Conservation (phyloP, 2,113 vertebrate genomes). For the Psilopsiagon aymara region DNA sequence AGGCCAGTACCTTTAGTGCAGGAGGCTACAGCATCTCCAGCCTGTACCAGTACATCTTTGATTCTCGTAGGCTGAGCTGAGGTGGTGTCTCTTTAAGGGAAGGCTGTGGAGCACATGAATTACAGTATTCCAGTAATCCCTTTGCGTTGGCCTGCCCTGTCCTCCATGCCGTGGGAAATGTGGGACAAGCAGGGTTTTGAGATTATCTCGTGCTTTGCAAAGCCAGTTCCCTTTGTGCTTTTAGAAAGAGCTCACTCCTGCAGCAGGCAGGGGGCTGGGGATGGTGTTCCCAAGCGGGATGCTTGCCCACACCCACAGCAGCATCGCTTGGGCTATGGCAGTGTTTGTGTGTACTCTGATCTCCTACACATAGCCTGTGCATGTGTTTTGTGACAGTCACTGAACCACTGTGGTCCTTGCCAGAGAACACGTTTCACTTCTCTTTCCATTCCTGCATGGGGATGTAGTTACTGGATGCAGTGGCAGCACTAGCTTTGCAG, state of each 20-base stretch:
- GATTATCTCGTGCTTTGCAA: slow-evolving; percentile 34
- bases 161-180: not conserved
- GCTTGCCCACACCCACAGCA: not conserved
- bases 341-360: not conserved
- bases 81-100: slow-evolving; percentile 14
- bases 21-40: not conserved
- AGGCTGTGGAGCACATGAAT: not conserved
- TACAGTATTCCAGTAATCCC: slow-evolving; percentile 19
- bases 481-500: not conserved
- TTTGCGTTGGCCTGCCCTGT: not conserved
- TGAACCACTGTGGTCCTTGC: not conserved
- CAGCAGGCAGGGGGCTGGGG: not conserved
- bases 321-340: not conserved
- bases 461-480: not conserved
- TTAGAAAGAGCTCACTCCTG: not conserved
- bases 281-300: rapidly evolving
- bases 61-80: not conserved
- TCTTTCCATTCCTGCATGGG: not conserved
- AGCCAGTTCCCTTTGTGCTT: slow-evolving; percentile 5
- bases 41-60: too few relatives aligned
- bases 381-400: not conserved
- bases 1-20: rapidly evolving
- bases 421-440: not conserved
- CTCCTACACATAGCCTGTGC: rapidly evolving
- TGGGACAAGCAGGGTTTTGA: slow-evolving; percentile 58